Evolutionary conservation across 2,113 vertebrate species (phyloP), one percentile per base, ranked within the genome.

Genomic region (Sitta europaea): DNA sequence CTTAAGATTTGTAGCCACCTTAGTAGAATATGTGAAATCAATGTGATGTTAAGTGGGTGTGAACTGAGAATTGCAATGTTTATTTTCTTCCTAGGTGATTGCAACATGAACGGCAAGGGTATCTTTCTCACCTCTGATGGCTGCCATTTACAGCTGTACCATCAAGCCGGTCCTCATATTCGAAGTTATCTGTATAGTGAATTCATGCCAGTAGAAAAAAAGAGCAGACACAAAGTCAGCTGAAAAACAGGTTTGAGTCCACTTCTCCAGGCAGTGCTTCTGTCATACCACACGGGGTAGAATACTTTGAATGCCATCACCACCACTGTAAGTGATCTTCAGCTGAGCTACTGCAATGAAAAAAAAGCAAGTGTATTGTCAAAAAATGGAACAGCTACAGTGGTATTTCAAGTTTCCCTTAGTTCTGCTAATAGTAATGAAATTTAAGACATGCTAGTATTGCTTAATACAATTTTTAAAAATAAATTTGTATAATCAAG

Each of bases 121-220:
- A 24, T 10, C 27, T 40, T 91, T 80, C 47, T 81, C 22, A 38
- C 15, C 12, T 72, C 47, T 0, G 0, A 14, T 33, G 36, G 3
- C 38, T 80, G n/a, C 28, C 58, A 67, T 71, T 85, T 70, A 51
- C 20, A 88, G 12, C 24, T 92, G 31, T n/a, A 59, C 71, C 23
- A n/a, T 55, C 78, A 88, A 87, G 33, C 13, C 18, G 9, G 28
- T 58, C 17, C 48, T 47, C 14, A 33, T 55, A 35, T 28, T 35
- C 17, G 31, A 55, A 63, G 11, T 40, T 67, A 18, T 53, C 47
- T 43, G 7, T 65, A 15, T 53, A 18, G 28, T 51, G 45, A 94
- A 67, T 5, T 43, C 23, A 45, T 28, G 11, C 28, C 61, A 91
- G 19, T 9, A 79, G 23, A 31, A 86, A 45, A 45, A 83, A 77